These are phyloP conservation scores for Pseudopodoces humilis DNA, from an alignment of 2,113 vertebrate genomes.

Conservation along the genomic window DNA sequence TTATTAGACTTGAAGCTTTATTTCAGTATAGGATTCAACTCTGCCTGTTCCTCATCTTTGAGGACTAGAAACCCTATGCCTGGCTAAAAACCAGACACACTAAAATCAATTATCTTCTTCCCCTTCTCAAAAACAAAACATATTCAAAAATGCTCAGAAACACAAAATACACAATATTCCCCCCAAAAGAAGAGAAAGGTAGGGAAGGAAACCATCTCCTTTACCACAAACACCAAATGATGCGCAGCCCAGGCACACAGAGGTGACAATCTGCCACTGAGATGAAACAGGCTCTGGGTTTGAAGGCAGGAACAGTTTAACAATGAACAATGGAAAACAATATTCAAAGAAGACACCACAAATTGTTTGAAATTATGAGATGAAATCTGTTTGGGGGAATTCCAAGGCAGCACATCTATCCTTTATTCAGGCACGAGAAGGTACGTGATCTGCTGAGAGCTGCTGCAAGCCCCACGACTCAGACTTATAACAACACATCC, in stretches of 20 bases:
- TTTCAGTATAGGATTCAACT: background rate
- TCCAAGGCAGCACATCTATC: background rate
- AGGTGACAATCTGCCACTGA: background rate
- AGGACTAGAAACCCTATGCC: background rate
- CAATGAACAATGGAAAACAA: background rate
- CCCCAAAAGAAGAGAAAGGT: background rate
- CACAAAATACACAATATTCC: background rate
- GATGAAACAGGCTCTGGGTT: background rate
- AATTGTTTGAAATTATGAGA: background rate
- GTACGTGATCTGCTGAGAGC: background rate
- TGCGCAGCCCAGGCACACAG: rapidly evolving
- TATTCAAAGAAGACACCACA: background rate
- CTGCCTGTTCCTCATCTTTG: background rate
- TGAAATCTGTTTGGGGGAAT: background rate
- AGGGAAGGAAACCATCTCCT: background rate
- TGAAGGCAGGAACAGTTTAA: background rate
- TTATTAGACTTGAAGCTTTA: background rate
- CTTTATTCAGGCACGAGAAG: background rate
- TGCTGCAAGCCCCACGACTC: background rate
- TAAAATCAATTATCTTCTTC: background rate
- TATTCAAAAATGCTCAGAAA: background rate
- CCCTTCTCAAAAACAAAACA: background rate
- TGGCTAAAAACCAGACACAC: background rate
- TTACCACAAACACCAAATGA: background rate
- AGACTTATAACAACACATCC: background rate